Evolutionary conservation across 2,113 vertebrate genomes (phyloP), one percentile per base, ranked within the genome.

Genomic region (Ramphastos sulfuratus): DNA sequence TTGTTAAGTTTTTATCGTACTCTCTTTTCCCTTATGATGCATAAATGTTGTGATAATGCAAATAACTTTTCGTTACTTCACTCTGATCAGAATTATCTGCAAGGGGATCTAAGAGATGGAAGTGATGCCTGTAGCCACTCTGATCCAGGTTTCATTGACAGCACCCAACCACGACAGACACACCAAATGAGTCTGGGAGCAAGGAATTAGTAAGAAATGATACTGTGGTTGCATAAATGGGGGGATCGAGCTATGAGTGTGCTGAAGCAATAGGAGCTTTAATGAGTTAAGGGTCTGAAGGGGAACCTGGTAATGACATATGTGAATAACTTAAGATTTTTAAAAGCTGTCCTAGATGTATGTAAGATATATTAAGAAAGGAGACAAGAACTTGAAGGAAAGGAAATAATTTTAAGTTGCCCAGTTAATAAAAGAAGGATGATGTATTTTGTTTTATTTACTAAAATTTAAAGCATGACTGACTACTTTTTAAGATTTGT

Each of bases 181-280:
- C 6, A 33, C 0, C 5, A n/a, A 65, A 37, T 0, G 7, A 28
- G 8, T 6, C 0, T 55, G 60, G n/a, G 17, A 84, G 14, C 58
- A 76, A 91, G 56, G 18, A 61, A 31, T 73, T 21, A 17, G 5
- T 85, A 82, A 61, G 54, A 56, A 92, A 21, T 60, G 6, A 7
- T 54, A 10, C 12, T 5, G 2, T 61, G 35, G 10, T 12, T 69
- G 5, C 15, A 13, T n/a, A 52, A 50, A 39, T 59, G 39, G n/a
- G 39, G 35, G 44, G 55, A 39, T 64, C 6, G 15, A 55, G 15
- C 7, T 31, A 6, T 16, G 4, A 35, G 9, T 42, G 8, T 65
- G 20, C 44, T 61, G 30, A 78, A 61, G 7, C 44, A 79, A 10
- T 3, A 6, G 31, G 8, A 79, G 2, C 15, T 42, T 82, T 54